These are phyloP conservation scores for Apamea epomidion DNA, from an alignment of 2,888 invertebrate genomes.

Conservation along the genomic window DNA sequence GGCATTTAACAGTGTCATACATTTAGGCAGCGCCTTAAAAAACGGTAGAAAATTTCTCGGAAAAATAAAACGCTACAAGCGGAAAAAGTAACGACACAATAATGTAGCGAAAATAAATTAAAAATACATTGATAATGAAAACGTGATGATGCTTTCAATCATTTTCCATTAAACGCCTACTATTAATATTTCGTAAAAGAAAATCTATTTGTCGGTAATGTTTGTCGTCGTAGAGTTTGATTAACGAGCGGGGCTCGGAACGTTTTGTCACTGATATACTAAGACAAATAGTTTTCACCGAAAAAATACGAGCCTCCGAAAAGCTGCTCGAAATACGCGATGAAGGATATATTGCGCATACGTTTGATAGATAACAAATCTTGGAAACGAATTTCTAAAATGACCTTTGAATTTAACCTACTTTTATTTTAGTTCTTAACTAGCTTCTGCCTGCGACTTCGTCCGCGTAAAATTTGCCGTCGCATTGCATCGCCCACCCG, in stretches of 20 bases:
- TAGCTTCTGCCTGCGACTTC: not conserved
- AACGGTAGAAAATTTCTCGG: not conserved
- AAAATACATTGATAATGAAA: conserved; percentile 11
- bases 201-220: conserved; percentile 65
- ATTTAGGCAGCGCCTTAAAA: not conserved
- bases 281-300: conserved; percentile 76
- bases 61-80: not conserved
- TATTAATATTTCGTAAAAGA: conserved; percentile 50
- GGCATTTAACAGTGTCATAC: not conserved
- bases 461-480: not conserved
- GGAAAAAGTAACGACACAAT: not conserved
- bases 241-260: conserved; percentile 72
- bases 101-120: conserved; percentile 8
- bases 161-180: conserved; percentile 41
- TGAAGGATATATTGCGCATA: conserved; percentile 37
- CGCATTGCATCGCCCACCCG: not conserved
- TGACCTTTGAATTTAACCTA: not conserved
- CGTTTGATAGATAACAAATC: conserved; percentile 14
- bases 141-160: conserved; percentile 17
- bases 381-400: conserved; percentile 19
- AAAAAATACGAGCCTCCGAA: conserved; percentile 59
- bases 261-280: conserved; percentile 74
- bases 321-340: conserved; percentile 43
- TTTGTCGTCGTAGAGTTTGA: conserved; percentile 71
- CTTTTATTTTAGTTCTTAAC: not conserved